Percentiles rank a stretch among this genome's conserved stretches.
These are phyloP conservation scores for Cranoglanis bouderius DNA, from an alignment of 2,113 vertebrate genomes.

Conservation along the genomic window DNA sequence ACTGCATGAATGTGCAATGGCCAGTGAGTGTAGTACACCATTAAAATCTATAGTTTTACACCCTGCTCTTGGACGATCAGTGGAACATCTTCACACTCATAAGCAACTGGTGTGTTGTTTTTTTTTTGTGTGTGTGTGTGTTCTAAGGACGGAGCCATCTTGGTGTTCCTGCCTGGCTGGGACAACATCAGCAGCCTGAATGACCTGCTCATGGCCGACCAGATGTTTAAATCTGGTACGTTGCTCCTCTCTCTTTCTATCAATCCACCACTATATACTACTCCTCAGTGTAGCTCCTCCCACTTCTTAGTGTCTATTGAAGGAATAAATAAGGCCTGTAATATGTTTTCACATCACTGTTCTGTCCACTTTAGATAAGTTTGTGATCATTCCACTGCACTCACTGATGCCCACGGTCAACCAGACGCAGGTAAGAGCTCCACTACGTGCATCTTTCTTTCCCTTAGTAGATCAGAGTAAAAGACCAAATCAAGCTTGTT, in stretches of 20 bases:
- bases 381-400: conserved; percentile 95
- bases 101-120: not conserved
- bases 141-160: conserved; percentile 90
- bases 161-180: conserved; percentile 97
- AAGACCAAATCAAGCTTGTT: not conserved
- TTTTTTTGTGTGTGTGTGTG: not conserved
- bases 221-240: conserved; percentile 95
- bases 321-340: not conserved
- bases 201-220: conserved; percentile 88
- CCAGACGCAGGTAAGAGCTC: conserved; percentile 89
- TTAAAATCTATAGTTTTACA: no score
- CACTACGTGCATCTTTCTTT: not conserved
- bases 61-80: not conserved
- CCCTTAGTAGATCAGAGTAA: not conserved
- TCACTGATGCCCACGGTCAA: conserved; percentile 97
- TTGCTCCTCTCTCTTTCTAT: not conserved
- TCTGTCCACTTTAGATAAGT: conserved; percentile 79
- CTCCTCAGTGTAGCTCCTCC: not conserved
- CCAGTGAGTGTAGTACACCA: no score
- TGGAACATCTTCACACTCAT: conserved; percentile 6
- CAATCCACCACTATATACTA: not conserved
- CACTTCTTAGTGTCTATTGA: not conserved
- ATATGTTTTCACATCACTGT: not conserved
- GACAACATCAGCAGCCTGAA: conserved; percentile 94
- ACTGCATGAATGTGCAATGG: no score